Percentiles rank a stretch among this genome's conserved stretches.
phyloP scores from a whole-genome alignment of 2,888 invertebrate genomes.

The Aquatica leii region DNA sequence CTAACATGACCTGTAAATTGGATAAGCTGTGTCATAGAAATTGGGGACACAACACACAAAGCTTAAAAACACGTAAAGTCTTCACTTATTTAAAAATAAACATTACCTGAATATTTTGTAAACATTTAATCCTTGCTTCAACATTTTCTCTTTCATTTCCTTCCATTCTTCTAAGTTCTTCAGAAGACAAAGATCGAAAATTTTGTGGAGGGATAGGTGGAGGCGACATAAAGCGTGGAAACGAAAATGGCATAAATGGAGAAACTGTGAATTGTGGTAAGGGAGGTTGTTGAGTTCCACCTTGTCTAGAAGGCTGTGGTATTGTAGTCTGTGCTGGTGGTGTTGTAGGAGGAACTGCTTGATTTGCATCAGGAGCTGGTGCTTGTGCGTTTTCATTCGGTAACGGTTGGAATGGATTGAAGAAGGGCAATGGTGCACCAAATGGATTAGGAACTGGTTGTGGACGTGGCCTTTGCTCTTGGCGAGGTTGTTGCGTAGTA shows the following conservation, averaged over 20 bases:
- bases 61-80: too few relatives aligned
- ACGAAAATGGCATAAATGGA: constrained; percentile 63
- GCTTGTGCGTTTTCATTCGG: constrained; percentile 40
- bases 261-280: constrained; percentile 65
- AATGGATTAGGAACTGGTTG: constrained; percentile 35
- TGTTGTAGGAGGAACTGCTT: constrained; percentile 46
- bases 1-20: constrained; percentile 77
- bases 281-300: constrained; percentile 40
- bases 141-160: constrained; percentile 86
- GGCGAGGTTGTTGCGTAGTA: constrained; percentile 30
- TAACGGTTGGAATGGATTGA: constrained; percentile 46
- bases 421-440: constrained; percentile 32
- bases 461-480: constrained; percentile 35
- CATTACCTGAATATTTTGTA: constrained; percentile 70
- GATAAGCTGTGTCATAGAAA: too few relatives aligned
- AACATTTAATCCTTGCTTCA: constrained; percentile 87
- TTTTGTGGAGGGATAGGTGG: constrained; percentile 82
- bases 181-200: constrained; percentile 77
- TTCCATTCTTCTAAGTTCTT: constrained; percentile 89
- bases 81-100: too few relatives aligned
- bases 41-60: too few relatives aligned
- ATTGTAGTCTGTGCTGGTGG: constrained; percentile 16
- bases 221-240: constrained; percentile 67
- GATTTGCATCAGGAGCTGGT: constrained; percentile 51
- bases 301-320: too few relatives aligned